Evolutionary conservation across 1,140 invertebrate genomes (phyloP), one percentile per base, ranked within the genome.

Genomic region (Magallana gigas): DNA sequence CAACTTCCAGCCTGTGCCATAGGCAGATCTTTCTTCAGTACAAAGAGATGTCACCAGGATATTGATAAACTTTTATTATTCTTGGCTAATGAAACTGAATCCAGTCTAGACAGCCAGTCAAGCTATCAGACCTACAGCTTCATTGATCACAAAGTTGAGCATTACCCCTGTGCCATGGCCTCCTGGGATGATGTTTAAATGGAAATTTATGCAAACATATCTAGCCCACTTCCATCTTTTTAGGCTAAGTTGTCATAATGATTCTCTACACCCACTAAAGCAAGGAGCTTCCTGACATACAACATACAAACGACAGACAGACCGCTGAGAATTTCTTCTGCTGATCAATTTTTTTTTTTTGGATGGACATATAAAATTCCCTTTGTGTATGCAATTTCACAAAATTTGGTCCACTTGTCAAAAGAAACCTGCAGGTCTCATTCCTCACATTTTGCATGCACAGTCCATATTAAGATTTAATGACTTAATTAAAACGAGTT

Each of bases 151-250:
- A 7, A 76, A 29, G 68, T 29, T 76, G 18, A 76, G 36, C 68
- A 48, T 76, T 76, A 76, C 36, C 68, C 68, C 18, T 23, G 23
- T 11, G 12, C 23, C 1, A 5, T 48, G 36, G 18, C 23, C 68
- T 76, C 36, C 18, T 29, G 68, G 68, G 68, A 76, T 29, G 18
- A 8, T 76, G 18, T 23, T 76, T 36, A 76, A 76, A 76, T 76
- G 68, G 68, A 76, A 76, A 76, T 76, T 76, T 76, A 76, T 71
- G 68, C 68, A 71, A 29, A 76, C 68, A 76, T 76, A 76, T 76
- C 68, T 76, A 76, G 29, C 68, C 23, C 23, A 23, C 18, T 76
- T 76, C 68, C 68, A 76, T 76, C 68, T 29, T 14, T n/a, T 18
- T 64, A 18, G 60, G 60, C 60, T n/a, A n/a, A 64, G 68, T 12